Evolutionary conservation across 1,140 invertebrate species (phyloP).

Genomic region (Globodera rostochiensis): DNA sequence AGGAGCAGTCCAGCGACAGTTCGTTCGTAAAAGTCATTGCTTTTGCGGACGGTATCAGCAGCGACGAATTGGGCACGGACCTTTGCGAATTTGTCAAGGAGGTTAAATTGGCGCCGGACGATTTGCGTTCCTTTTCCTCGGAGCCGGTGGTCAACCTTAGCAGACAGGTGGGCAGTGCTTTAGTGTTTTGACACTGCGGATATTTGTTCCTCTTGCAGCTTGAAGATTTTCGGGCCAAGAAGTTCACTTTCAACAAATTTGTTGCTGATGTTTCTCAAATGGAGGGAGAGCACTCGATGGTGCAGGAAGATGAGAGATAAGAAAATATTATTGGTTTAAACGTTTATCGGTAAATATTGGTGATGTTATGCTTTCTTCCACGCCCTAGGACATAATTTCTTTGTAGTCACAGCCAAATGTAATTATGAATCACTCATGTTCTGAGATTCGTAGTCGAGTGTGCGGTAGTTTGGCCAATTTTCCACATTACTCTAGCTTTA

Average conservation of each 20-base stretch:
- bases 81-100: constrained; percentile 50
- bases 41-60: constrained; percentile 26
- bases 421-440: too few relatives aligned
- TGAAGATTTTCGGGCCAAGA: constrained; percentile 41
- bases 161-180: constrained; percentile 32
- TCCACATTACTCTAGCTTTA: too few relatives aligned
- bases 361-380: too few relatives aligned
- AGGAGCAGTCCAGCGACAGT: constrained; percentile 36
- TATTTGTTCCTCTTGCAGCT: constrained; percentile 32
- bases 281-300: not conserved
- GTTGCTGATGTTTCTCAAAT: constrained; percentile 29
- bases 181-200: constrained; percentile 11
- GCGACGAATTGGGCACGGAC: constrained; percentile 42
- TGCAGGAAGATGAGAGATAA: not conserved
- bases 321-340: too few relatives aligned
- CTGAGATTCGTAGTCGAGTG: too few relatives aligned
- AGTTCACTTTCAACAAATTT: constrained; percentile 36
- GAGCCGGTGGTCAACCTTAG: constrained; percentile 18
- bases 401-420: too few relatives aligned
- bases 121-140: constrained; percentile 36
- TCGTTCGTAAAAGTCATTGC: constrained; percentile 50
- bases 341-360: too few relatives aligned
- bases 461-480: too few relatives aligned
- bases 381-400: too few relatives aligned
- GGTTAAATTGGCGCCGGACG: constrained; percentile 31